Evolutionary conservation across 2,113 vertebrate species (phyloP).

Genomic region (Pluvialis apricaria): DNA sequence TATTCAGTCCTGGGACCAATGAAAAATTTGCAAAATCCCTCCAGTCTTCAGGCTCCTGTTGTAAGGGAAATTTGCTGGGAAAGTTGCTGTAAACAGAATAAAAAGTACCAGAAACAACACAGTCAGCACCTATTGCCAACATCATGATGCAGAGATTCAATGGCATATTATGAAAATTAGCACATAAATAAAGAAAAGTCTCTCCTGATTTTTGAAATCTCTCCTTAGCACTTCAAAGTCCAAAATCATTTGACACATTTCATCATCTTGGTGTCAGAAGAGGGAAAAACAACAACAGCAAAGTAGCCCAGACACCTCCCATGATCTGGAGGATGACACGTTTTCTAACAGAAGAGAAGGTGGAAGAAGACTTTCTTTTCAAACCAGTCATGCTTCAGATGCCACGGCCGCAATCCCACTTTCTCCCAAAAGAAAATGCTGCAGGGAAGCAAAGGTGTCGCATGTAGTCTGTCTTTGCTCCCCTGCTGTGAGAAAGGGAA

Average conservation of each 20-base stretch:
- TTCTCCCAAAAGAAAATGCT: not conserved
- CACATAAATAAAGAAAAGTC: not conserved
- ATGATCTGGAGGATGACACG: rapidly evolving
- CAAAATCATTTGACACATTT: not conserved
- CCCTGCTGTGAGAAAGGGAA: not conserved
- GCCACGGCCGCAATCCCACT: not conserved
- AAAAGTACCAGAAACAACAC: not conserved
- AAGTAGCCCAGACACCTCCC: not conserved
- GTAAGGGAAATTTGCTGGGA: not conserved
- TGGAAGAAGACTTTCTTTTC: not conserved
- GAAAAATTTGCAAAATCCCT: constrained; percentile 78
- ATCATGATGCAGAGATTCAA: not conserved
- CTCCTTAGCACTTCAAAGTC: not conserved
- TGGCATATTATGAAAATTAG: not conserved
- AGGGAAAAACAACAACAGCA: not conserved
- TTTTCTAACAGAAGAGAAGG: not conserved
- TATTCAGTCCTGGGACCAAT: constrained; percentile 75
- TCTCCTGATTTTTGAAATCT: not conserved
- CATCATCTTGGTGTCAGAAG: not conserved
- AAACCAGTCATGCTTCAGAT: not conserved
- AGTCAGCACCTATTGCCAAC: not conserved
- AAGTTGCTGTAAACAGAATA: not conserved
- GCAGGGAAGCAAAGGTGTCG: not conserved
- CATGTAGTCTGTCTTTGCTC: not conserved
- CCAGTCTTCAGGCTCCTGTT: constrained; percentile 77